Evolutionary conservation across 1,140 invertebrate species (phyloP).

Genomic region (Diachasma alloeum): DNA sequence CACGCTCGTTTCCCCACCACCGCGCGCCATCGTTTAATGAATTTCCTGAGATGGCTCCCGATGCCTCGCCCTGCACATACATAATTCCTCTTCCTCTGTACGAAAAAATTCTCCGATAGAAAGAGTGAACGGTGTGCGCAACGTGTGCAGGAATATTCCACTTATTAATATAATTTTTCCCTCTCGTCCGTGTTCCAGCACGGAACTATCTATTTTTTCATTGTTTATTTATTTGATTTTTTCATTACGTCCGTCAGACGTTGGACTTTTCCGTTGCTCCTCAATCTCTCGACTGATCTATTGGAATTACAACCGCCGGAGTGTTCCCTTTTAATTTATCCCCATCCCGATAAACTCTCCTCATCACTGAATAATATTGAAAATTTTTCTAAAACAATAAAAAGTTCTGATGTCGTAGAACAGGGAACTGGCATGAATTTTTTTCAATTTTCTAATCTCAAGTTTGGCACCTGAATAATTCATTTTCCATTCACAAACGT

Average conservation of each 20-base stretch:
- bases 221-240: slow-evolving; percentile 42
- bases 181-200: not conserved
- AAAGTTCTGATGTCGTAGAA: too few species aligned
- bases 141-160: slow-evolving; percentile 51
- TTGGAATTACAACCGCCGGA: too few species aligned
- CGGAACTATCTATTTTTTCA: not conserved
- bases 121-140: slow-evolving; percentile 27
- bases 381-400: too few species aligned
- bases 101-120: slow-evolving; percentile 52
- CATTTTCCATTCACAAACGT: too few species aligned
- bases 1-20: not conserved
- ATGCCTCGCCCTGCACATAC: not conserved
- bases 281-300: too few species aligned
- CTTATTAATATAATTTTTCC: slow-evolving; percentile 56
- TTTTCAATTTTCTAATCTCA: too few species aligned
- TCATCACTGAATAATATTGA: too few species aligned
- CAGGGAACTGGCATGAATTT: too few species aligned
- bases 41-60: slow-evolving; percentile 45
- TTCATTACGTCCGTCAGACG: not conserved
- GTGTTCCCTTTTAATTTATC: too few species aligned
- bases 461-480: too few species aligned
- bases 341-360: too few species aligned
- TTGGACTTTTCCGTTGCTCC: not conserved
- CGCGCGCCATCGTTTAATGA: slow-evolving; percentile 46
- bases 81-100: not conserved